Conservation (phyloP, 2,797 vertebrate genomes). For the Masticophis lateralis region DNA sequence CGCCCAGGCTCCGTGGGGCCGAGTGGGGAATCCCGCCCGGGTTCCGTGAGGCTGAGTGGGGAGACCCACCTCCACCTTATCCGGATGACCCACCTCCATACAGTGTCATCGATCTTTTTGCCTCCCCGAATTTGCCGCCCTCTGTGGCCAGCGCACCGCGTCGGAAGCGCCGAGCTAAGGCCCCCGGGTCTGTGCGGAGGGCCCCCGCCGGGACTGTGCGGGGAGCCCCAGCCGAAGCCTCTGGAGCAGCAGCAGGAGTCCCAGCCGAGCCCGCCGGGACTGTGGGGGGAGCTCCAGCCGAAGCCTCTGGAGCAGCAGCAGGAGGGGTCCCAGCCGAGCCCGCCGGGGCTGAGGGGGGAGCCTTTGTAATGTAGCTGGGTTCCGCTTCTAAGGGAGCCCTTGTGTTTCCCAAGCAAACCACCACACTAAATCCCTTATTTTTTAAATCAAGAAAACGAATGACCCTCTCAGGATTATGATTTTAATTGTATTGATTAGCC, state of each 20-base stretch:
- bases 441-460: background rate
- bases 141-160: accelerated
- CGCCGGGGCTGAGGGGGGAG: background rate
- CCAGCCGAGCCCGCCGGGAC: background rate
- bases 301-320: background rate
- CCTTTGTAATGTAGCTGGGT: background rate
- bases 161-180: background rate
- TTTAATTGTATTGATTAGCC: background rate
- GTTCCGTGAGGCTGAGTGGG: too few relatives aligned
- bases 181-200: too few relatives aligned
- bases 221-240: background rate
- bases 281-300: background rate
- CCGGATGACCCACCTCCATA: background rate
- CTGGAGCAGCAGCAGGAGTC: background rate
- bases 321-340: background rate
- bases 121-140: background rate
- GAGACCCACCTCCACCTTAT: background rate
- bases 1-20: too few relatives aligned
- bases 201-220: background rate
- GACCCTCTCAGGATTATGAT: background rate
- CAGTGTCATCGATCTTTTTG: background rate
- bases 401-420: background rate
- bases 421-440: background rate
- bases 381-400: background rate
- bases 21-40: too few relatives aligned